Evolutionary conservation across 2,113 vertebrate species (phyloP).

Genomic region (Genyomyrus donnyi): DNA sequence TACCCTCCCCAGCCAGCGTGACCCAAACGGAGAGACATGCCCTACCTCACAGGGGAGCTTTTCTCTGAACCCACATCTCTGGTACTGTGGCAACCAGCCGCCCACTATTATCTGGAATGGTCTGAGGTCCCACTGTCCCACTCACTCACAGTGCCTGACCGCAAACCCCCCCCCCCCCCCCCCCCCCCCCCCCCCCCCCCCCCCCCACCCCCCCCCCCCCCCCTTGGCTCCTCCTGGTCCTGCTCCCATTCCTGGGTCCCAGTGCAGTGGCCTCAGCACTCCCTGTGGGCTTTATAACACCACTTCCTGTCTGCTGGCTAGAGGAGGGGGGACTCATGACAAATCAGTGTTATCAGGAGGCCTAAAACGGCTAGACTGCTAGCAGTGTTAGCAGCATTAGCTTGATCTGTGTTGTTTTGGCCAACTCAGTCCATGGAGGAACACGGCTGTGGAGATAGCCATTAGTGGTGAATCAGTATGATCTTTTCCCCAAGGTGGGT

Average conservation of each 20-base stretch:
- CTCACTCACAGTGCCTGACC: conserved; percentile 43
- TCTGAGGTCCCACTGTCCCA: not conserved
- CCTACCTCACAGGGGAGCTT: not conserved
- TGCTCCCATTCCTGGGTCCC: not conserved
- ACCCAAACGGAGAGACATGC: not conserved
- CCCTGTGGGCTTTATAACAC: not conserved
- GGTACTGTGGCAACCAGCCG: not conserved
- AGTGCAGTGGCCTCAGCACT: not conserved
- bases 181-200: not conserved
- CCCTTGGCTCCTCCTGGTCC: not conserved
- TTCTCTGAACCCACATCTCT: not conserved
- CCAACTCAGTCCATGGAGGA: not conserved
- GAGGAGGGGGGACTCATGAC: not conserved
- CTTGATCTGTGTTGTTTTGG: not conserved
- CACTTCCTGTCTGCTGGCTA: not conserved
- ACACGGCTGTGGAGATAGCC: not conserved
- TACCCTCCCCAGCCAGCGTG: not conserved
- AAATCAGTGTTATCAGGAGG: not conserved
- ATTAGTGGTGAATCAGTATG: not conserved
- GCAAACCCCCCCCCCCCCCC: not conserved
- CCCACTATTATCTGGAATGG: not conserved
- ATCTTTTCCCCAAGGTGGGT: not conserved
- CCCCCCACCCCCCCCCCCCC: not conserved
- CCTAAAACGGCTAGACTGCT: not conserved
- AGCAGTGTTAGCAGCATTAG: not conserved